Base-by-base conservation (phyloP, 1,140 invertebrate genomes). In the Platyura marginata region DNA sequence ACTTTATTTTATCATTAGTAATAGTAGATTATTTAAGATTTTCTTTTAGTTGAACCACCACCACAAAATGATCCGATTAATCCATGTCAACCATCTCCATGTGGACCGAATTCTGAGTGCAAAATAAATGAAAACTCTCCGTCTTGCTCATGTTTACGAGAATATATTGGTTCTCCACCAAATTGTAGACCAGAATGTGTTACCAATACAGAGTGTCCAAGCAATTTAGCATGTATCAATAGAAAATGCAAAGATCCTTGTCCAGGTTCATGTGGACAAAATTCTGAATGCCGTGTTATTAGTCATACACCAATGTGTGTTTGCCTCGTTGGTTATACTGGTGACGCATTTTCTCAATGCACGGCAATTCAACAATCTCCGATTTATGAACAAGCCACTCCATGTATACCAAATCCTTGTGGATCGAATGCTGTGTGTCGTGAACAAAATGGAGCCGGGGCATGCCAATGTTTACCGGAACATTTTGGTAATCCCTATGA, bases 281-380 rank as follows among this genome's bases (percentile, higher is more conserved):
- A 82, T 56, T 81, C 79, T 2, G 66, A 72, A 47, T 85, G 81
- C 55, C 68, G 69, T 29, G 77, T 81, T 18, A 66, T 81, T 16
- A 83, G 80, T 54, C 81, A 85, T 51, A 80, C 77, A 51, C 76
- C 83, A 21, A 72, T 80, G 44, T 88, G 83, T 58, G 74, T 70
- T 53, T 86, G 81, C 58, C 67, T 70, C 13, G 56, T 61, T 46
- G 74, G 72, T 47, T 75, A 69, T 55, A 70, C 65, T 18, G 81
- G 81, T 41, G 79, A 86, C 70, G 80, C 81, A 41, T 81, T 81
- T 53, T 63, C 73, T 29, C 67, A 70, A 46, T 83, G 80, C 57
- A 46, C 63, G 39, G 69, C 83, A 74, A 22, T 56, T 67, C 37
- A 66, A 67, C 52, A 45, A 5, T 62, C 69, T 20, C 88, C 70